Conservation (phyloP, 2,113 vertebrate genomes). For the Nipponia nippon region DNA sequence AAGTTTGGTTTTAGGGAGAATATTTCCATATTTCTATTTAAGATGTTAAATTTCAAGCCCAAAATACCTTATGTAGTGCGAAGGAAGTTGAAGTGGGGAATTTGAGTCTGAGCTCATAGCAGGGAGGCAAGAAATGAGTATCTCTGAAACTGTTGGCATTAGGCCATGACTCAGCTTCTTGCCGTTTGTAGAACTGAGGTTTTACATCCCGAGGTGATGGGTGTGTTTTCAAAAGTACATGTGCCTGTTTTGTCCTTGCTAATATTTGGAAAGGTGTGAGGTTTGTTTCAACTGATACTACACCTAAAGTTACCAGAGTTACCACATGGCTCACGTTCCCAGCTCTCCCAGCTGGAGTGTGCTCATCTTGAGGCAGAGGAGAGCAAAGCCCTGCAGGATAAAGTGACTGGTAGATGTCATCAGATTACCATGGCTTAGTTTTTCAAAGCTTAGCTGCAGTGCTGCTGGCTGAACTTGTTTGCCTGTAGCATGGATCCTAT, state of each 20-base stretch:
- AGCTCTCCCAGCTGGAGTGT: neutral
- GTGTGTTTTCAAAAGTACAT: neutral
- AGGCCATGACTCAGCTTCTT: neutral
- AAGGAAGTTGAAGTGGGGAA: neutral
- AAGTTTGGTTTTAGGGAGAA: neutral
- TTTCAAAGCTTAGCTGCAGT: neutral
- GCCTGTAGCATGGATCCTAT: neutral
- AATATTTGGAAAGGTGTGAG: neutral
- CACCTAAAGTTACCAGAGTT: neutral
- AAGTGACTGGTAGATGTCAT: neutral
- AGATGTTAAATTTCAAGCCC: neutral
- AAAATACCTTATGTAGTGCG: neutral
- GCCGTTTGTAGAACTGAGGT: neutral
- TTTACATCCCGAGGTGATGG: neutral
- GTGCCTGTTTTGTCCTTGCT: neutral
- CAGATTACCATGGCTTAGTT: neutral
- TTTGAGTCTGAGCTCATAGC: neutral
- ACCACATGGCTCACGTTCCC: neutral
- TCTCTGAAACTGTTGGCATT: neutral
- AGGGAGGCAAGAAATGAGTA: neutral
- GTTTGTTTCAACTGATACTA: neutral
- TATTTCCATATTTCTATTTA: neutral
- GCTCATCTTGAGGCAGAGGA: neutral
- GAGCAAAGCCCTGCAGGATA: neutral
- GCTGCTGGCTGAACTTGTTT: neutral